phyloP scores from a whole-genome alignment of 1,140 invertebrate genomes.

The Magallana ariakensis region DNA sequence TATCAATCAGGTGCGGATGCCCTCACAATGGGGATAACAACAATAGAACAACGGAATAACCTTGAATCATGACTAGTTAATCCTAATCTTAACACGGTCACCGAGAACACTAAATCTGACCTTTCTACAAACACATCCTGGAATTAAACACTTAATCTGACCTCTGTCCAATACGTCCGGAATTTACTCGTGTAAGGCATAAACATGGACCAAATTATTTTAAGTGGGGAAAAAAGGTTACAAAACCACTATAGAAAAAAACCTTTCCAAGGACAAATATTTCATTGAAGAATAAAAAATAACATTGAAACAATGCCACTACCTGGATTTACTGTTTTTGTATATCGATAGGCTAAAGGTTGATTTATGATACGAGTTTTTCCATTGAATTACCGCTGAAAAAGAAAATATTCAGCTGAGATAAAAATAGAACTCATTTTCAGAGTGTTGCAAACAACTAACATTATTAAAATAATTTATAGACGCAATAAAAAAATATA shows the following conservation, averaged over 20 bases:
- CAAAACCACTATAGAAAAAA: not conserved
- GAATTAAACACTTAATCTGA: no score
- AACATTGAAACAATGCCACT: no score
- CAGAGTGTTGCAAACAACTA: no score
- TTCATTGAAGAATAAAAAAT: not conserved
- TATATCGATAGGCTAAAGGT: no score
- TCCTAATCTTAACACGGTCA: not conserved
- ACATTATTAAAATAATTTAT: no score
- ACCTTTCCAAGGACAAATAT: not conserved
- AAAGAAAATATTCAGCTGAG: no score
- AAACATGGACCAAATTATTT: not conserved
- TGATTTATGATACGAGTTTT: no score
- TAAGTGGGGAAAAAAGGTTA: not conserved
- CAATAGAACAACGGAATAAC: not conserved
- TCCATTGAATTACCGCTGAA: no score
- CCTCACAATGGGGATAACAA: not conserved
- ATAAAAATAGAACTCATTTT: no score
- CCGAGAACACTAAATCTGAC: constrained; percentile 7
- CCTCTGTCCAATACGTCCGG: not conserved
- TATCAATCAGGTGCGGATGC: not conserved
- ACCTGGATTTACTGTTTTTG: no score
- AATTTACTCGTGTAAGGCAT: not conserved
- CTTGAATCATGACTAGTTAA: not conserved
- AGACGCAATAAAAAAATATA: no score
- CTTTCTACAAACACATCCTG: not conserved